Evolutionary conservation across 2,797 vertebrate genomes (phyloP).

Genomic region (Otolemur crassicaudatus): DNA sequence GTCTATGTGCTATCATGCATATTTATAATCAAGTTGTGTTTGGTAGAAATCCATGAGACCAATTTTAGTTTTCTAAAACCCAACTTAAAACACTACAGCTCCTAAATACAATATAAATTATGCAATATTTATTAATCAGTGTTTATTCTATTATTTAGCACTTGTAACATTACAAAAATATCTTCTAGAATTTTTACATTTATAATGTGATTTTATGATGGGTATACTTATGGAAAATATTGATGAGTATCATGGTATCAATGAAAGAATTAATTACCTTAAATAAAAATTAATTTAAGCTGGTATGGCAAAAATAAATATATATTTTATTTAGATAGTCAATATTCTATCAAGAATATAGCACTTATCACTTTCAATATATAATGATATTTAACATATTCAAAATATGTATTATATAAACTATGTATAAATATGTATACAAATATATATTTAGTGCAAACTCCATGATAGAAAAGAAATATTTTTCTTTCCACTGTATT

Average conservation of each 20-base stretch:
- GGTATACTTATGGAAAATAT: background rate
- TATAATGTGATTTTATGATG: background rate
- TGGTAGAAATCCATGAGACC: background rate
- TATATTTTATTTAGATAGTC: background rate
- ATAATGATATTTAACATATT: background rate
- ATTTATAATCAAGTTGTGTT: conserved; percentile 18
- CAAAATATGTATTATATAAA: background rate
- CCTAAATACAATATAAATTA: background rate
- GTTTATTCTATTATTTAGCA: background rate
- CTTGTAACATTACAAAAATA: background rate
- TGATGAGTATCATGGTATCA: background rate
- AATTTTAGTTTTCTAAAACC: conserved; percentile 13
- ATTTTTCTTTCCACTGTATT: background rate
- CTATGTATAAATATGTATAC: background rate
- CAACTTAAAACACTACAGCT: background rate
- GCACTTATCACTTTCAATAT: background rate
- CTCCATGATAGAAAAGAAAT: background rate
- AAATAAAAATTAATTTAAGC: background rate
- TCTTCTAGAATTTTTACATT: background rate
- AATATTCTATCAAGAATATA: background rate
- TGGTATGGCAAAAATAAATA: background rate
- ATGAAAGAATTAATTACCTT: background rate
- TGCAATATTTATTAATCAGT: background rate
- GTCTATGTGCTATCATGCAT: conserved; percentile 35
- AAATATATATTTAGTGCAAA: background rate